Evolutionary conservation across 1,140 invertebrate genomes (phyloP).

Genomic region (Agrypnia vestita): DNA sequence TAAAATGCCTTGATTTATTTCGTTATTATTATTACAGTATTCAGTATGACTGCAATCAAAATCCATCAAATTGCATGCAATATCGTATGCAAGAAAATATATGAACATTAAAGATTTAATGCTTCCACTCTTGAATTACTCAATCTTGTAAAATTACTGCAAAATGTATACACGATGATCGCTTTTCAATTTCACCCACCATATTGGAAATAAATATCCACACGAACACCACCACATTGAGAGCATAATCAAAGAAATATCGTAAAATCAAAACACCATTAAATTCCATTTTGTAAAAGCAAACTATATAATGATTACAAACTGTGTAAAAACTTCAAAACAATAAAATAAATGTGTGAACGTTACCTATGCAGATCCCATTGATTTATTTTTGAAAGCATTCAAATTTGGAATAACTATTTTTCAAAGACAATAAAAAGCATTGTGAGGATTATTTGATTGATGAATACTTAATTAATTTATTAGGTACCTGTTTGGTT

Average conservation of each 20-base stretch:
- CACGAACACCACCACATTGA: slow-evolving; percentile 8
- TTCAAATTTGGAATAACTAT: slow-evolving; percentile 3
- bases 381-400: slow-evolving; percentile 1
- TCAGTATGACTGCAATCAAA: too few species aligned
- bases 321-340: slow-evolving; percentile 25
- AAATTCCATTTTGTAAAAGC: slow-evolving; percentile 1
- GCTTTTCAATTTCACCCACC: slow-evolving; percentile 27
- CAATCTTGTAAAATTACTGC: too few species aligned
- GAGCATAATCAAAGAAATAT: slow-evolving; percentile 22
- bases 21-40: too few species aligned
- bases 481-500: too few species aligned
- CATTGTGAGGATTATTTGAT: not conserved
- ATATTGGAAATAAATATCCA: slow-evolving; percentile 27
- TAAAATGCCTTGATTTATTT: too few species aligned
- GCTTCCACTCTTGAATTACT: too few species aligned
- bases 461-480: not conserved
- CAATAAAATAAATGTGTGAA: not conserved
- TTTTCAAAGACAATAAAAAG: slow-evolving; percentile 1
- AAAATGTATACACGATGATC: not conserved
- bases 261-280: not conserved
- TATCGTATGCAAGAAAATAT: too few species aligned
- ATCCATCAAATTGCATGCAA: too few species aligned
- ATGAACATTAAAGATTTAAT: too few species aligned
- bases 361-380: not conserved
- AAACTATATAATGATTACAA: slow-evolving; percentile 3